These are phyloP conservation scores for Penaeus vannamei DNA, from an alignment of 1,140 invertebrate genomes.

Conservation along the genomic window DNA sequence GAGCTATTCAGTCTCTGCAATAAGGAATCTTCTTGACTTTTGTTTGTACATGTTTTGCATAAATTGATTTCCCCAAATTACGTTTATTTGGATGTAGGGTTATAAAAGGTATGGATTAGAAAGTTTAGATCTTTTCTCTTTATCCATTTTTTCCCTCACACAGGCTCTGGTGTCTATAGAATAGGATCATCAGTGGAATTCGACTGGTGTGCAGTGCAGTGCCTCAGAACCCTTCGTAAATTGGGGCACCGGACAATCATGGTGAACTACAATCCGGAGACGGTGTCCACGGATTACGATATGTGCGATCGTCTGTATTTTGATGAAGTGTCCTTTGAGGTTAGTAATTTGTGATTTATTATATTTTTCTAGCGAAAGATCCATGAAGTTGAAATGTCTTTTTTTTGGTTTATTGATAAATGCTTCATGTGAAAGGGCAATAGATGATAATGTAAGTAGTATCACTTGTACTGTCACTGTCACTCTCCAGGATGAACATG, in stretches of 20 bases:
- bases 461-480: too few species aligned
- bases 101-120: neutral
- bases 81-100: neutral
- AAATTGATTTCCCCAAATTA: too few species aligned
- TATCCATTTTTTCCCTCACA: too few species aligned
- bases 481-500: too few species aligned
- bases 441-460: too few species aligned
- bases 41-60: too few species aligned
- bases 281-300: slow-evolving; percentile 99
- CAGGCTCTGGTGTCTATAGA: slow-evolving; percentile 96
- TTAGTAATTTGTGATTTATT: slow-evolving; percentile 69
- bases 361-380: neutral
- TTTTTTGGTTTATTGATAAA: too few species aligned
- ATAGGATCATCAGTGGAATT: slow-evolving; percentile 99
- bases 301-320: slow-evolving; percentile 99
- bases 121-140: neutral
- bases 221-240: slow-evolving; percentile 89
- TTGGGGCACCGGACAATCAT: slow-evolving; percentile 94
- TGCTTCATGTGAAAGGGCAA: too few species aligned
- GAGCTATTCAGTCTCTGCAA: too few species aligned
- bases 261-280: slow-evolving; percentile 99
- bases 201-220: slow-evolving; percentile 99
- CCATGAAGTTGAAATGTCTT: too few species aligned
- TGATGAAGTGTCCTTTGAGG: slow-evolving; percentile 99
- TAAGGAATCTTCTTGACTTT: too few species aligned